Evolutionary conservation across 1,140 invertebrate species (phyloP), one percentile per base, ranked within the genome.

Genomic region (Trialeurodes vaporariorum): DNA sequence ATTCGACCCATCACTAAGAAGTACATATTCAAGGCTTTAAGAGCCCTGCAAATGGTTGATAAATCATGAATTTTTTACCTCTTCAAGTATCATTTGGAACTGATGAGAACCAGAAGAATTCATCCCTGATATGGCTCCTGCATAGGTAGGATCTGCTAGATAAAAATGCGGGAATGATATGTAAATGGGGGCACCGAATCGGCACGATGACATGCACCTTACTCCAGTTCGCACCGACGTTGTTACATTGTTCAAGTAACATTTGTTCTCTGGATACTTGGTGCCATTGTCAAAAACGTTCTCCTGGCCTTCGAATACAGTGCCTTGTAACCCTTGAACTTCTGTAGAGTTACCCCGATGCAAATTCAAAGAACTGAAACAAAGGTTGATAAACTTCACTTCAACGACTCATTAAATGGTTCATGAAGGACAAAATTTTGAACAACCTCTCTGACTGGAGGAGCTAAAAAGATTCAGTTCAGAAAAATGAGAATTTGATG

Each of bases 131-230:
- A 90, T 76, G 23, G 73, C 72, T 5, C 84, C 70, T 9, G 74
- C 70, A n/a, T 87, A 81, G 40, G 76, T 77, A 0, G 81, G 77
- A 75, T 89, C 87, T 23, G 79, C 86, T 64, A 82, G 81, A 69
- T 84, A 79, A 72, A 90, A 91, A 77, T 91, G 87, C 23, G 89
- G 89, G 68, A 86, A 81, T 63, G 87, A 89, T 21, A 86, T 77
- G 61, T 84, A 87, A 0, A 82, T 82, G 0, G 88, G 88, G 13
- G 86, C 82, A 26, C 85, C 86, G 66, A 77, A 81, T n/a, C 81
- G 77, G 68, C 80, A 83, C 0, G 76, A 66, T 0, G 77, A 77
- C 0, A 81, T 72, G 68, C 84, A 83, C 2, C 77, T 77, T 2
- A 84, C 75, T 2, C 89, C 89, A 1, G 5, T 49, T 17, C 34